Evolutionary conservation across 2,113 vertebrate species (phyloP), one percentile per base, ranked within the genome.

Genomic region (Muntiacus muntjak): DNA sequence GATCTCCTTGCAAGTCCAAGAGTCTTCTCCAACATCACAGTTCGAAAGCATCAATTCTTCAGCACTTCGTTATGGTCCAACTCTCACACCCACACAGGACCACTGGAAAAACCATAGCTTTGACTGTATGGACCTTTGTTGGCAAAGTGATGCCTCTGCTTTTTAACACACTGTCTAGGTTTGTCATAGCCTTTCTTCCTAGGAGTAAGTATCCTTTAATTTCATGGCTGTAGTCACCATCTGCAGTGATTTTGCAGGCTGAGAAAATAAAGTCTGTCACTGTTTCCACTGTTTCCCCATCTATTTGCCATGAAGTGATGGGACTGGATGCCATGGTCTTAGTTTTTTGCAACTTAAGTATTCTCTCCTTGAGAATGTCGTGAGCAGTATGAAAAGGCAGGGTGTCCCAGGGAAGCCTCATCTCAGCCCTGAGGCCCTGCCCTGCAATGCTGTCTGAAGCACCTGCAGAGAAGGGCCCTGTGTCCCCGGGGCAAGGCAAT

Each of bases 51-150:
- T 43, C 40, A 43, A 43, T 43, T 43, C 71, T 43, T 76, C 23
- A 25, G 40, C 11, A 25, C 40, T 14, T 14, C 1, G 0, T 15
- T 43, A 6, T 15, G 12, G 71, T 76, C 71, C 71, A 26, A 1
- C 71, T 76, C 71, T 43, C 2, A 6, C 71, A 15, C 12, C 71
- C 71, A 43, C 13, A 74, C 21, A 15, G 2, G 23, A 43, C 71
- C 26, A 26, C 71, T 14, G 71, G 71, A 43, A 43, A 40, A 43
- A 7, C 40, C 71, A 43, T 43, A 26, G 71, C 40, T 76, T 76
- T 76, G 40, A 40, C 36, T 74, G 3, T 25, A 13, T 17, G 21
- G 11, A 40, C 36, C 12, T 43, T 74, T 43, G 71, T 43, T 0
- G 11, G 36, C 36, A 76, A 74, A 43, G 12, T 43, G 36, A 30